Base-by-base conservation (phyloP, 2,113 vertebrate species). In the Tenebrosternarchus preto region DNA sequence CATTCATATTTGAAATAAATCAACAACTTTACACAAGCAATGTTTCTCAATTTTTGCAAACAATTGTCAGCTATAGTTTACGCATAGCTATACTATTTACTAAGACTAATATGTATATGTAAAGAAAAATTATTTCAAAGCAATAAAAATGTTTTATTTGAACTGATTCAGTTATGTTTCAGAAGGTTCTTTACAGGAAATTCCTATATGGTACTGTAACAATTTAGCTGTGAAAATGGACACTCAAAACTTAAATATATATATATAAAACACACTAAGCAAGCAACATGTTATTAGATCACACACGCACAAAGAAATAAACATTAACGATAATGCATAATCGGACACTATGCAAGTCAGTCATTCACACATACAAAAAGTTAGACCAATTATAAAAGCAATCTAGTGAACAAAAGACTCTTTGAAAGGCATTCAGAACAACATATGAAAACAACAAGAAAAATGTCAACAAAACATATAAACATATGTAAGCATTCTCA, bases 391-490 rank as follows among this genome's bases (percentile, higher is more conserved):
- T 61, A 36, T 60, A 70, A 81, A 50, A 39, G 9, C 59, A 50
- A 31, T 55, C n/a, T 60, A 55, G 33, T 29, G 53, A 68, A 19
- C 15, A 78, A 77, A 57, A 60, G 25, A 68, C 50, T 59, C 64
- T n/a, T n/a, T n/a, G n/a, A n/a, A 60, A 46, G 43, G 60, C 17
- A 39, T 11, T 36, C 55, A 2, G 8, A 29, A 3, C 59, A 59
- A 60, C 59, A 27, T 27, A 33, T 24, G 19, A 24, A 59, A 27
- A 27, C 4, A 50, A 9, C 2, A 8, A 46, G 61, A 60, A 69
- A 29, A 60, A 68, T 5, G n/a, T 20, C 25, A 1, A 31, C 15
- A 60, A 24, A 29, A 50, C 63, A 12, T 36, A 53, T 12, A 53
- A 39, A 39, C 33, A 24, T 46, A 19, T 31, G 33, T 25, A 27